These are phyloP conservation scores for Diabrotica balteata DNA, from an alignment of 2,888 invertebrate genomes.

Conservation along the genomic window DNA sequence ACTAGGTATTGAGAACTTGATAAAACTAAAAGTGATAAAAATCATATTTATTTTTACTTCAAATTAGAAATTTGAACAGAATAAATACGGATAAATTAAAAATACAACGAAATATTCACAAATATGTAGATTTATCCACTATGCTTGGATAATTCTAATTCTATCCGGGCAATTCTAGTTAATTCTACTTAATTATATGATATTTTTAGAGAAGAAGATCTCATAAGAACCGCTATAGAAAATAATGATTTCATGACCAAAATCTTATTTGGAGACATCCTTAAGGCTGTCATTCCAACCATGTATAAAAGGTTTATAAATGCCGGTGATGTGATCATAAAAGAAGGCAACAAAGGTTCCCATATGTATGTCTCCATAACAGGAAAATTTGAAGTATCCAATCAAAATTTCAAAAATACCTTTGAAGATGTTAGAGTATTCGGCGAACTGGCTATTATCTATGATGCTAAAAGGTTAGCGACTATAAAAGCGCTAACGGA, in stretches of 20 bases:
- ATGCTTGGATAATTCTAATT: too few relatives aligned
- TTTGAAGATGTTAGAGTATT: conserved; percentile 84
- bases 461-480: conserved; percentile 81
- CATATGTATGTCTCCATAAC: conserved; percentile 86
- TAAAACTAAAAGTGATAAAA: too few relatives aligned
- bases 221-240: conserved; percentile 51
- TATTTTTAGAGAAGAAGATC: conserved; percentile 47
- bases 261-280: conserved; percentile 46
- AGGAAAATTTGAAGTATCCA: conserved; percentile 86
- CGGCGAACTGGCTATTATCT: conserved; percentile 73
- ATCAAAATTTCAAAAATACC: conserved; percentile 52
- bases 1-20: too few relatives aligned
- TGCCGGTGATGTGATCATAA: conserved; percentile 50
- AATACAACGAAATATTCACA: too few relatives aligned
- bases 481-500: conserved; percentile 83
- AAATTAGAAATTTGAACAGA: too few relatives aligned
- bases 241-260: conserved; percentile 53
- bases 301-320: conserved; percentile 50
- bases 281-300: conserved; percentile 51
- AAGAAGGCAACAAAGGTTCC: conserved; percentile 64
- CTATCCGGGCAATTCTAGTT: too few relatives aligned
- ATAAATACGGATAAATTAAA: too few relatives aligned
- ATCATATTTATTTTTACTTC: too few relatives aligned
- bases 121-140: too few relatives aligned
- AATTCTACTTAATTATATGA: too few relatives aligned